Conservation (phyloP, 2,113 vertebrate species). For the Atherinomorus stipes region DNA sequence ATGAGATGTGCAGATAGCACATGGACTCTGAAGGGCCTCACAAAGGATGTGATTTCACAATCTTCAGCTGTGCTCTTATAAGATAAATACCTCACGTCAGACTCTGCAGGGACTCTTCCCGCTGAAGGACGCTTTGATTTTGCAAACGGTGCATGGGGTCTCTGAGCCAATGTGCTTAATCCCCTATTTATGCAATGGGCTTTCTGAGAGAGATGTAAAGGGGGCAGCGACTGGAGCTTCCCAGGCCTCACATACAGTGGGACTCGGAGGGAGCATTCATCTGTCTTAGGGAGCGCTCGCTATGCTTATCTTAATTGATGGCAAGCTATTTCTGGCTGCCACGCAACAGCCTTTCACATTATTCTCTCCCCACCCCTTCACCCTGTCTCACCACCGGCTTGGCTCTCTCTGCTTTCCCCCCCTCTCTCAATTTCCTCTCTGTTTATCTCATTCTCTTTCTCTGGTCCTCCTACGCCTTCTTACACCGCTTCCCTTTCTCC, state of each 20-base stretch:
- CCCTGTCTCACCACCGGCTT: conserved; percentile 16
- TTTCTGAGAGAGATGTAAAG: conserved; percentile 48
- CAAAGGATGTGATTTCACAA: conserved; percentile 20
- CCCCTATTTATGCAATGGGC: conserved; percentile 41
- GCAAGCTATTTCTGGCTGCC: conserved; percentile 65
- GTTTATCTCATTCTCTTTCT: conserved; percentile 42
- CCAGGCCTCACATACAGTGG: conserved; percentile 48
- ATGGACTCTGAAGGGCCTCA: background rate
- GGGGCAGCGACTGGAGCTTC: conserved; percentile 43
- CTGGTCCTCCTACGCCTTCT: conserved; percentile 14
- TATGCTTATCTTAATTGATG: conserved; percentile 74
- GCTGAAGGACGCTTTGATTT: conserved; percentile 41
- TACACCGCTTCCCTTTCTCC: background rate
- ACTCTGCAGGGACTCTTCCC: conserved; percentile 7
- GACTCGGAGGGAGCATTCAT: conserved; percentile 59
- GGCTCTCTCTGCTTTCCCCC: conserved; percentile 17
- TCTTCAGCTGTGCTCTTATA: conserved; percentile 31
- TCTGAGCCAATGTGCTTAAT: conserved; percentile 47
- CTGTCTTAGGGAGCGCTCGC: conserved; percentile 51
- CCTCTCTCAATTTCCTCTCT: conserved; percentile 34
- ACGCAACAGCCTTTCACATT: conserved; percentile 51
- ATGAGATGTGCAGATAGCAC: background rate
- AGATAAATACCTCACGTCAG: conserved; percentile 36
- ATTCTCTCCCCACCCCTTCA: background rate
- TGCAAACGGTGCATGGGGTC: conserved; percentile 25